Percentiles rank a stretch among this genome's conserved stretches.
These are phyloP conservation scores for Squalus acanthias DNA, from an alignment of 2,797 vertebrate genomes.

Conservation along the genomic window DNA sequence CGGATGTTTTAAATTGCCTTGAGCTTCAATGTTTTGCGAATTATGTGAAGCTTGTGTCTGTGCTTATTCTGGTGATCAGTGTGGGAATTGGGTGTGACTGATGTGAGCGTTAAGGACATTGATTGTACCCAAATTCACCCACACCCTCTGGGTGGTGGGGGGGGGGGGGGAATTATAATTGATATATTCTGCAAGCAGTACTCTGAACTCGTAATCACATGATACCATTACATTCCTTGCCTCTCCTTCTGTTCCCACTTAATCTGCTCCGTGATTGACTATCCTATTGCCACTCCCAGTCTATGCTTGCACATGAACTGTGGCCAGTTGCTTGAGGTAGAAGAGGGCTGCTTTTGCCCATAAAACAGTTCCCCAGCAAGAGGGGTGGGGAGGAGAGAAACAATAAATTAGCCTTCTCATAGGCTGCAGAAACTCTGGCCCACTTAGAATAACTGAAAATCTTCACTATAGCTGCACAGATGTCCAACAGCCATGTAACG, in stretches of 20 bases:
- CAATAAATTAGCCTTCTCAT: too few relatives aligned
- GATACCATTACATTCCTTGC: neutral
- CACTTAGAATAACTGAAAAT: neutral
- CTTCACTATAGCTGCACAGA: neutral
- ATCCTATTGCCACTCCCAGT: neutral
- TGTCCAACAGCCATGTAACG: too few relatives aligned
- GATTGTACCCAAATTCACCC: neutral
- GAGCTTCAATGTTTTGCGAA: neutral
- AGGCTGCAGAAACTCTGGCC: too few relatives aligned
- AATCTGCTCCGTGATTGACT: neutral
- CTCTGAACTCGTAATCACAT: neutral
- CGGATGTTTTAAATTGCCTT: neutral
- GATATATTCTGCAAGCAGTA: neutral
- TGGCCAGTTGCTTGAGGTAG: neutral
- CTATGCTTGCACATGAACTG: neutral
- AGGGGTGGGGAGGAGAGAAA: neutral
- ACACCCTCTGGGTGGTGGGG: neutral
- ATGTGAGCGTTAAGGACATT: neutral
- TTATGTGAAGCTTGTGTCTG: neutral
- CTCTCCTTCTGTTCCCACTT: neutral
- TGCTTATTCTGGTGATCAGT: neutral
- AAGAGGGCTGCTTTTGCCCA: neutral
- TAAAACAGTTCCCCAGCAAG: neutral
- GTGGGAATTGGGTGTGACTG: neutral
- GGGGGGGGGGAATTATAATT: neutral